Percentiles rank a stretch among this genome's conserved stretches.
Evolutionary conservation across 2,797 vertebrate species (phyloP).

Genomic region (Myripristis jacobus): DNA sequence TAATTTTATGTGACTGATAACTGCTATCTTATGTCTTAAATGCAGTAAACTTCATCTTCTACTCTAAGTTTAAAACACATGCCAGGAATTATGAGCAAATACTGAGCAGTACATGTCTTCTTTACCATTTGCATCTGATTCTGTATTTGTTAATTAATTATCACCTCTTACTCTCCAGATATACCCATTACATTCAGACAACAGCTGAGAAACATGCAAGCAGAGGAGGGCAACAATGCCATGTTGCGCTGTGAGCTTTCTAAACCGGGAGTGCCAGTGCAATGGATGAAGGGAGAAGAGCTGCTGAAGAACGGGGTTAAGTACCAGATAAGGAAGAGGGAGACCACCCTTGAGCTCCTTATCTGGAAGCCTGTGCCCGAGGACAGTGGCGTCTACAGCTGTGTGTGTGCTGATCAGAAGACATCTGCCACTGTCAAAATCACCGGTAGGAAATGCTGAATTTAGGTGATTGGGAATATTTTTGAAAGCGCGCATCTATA

Average conservation of each 20-base stretch:
- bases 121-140: neutral
- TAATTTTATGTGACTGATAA: neutral
- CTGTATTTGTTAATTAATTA: neutral
- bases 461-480: neutral
- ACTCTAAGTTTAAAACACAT: neutral
- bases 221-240: constrained; percentile 80
- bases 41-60: neutral
- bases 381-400: constrained; percentile 90
- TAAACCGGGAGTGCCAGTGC: constrained; percentile 74
- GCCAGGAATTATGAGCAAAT: neutral
- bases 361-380: constrained; percentile 85
- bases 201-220: constrained; percentile 76
- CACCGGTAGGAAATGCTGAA: constrained; percentile 80
- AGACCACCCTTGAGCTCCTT: constrained; percentile 85
- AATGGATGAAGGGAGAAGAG: constrained; percentile 82
- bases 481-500: too few species aligned
- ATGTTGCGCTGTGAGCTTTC: constrained; percentile 87
- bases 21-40: neutral
- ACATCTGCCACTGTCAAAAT: constrained; percentile 88
- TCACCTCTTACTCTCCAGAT: constrained; percentile 56
- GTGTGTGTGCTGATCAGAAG: constrained; percentile 88
- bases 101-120: neutral
- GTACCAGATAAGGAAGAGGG: constrained; percentile 84
- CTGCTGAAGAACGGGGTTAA: constrained; percentile 82
- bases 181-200: constrained; percentile 81